Evolutionary conservation across 2,113 vertebrate species (phyloP).

Genomic region (Corythoichthys intestinalis): DNA sequence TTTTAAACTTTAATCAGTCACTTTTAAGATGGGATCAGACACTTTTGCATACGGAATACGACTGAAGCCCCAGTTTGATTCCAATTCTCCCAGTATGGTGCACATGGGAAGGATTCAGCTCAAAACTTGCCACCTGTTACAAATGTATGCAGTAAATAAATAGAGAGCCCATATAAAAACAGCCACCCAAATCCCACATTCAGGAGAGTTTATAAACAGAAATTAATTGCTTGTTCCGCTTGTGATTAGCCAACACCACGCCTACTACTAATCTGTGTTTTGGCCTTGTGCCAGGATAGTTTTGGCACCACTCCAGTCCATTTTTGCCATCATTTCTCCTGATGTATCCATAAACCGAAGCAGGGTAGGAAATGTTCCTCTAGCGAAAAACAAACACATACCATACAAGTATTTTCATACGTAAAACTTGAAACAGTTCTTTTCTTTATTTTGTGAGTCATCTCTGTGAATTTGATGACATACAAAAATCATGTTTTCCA

Average conservation of each 20-base stretch:
- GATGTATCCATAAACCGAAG: constrained; percentile 57
- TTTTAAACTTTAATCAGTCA: constrained; percentile 58
- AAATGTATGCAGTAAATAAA: constrained; percentile 12
- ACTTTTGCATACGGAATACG: constrained; percentile 46
- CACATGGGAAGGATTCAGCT: constrained; percentile 52
- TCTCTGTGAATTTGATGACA: too few relatives aligned
- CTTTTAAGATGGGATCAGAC: constrained; percentile 68
- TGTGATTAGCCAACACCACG: constrained; percentile 74
- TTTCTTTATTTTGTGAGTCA: too few relatives aligned
- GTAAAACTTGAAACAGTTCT: background rate
- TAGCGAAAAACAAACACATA: background rate
- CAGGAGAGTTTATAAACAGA: constrained; percentile 73
- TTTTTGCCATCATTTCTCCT: constrained; percentile 36
- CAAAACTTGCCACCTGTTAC: constrained; percentile 58
- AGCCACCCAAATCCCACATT: constrained; percentile 40
- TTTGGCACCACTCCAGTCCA: constrained; percentile 68
- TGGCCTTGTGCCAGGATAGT: constrained; percentile 63
- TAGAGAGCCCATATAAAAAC: constrained; percentile 3
- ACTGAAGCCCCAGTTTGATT: constrained; percentile 40
- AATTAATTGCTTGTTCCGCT: constrained; percentile 71
- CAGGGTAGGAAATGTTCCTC: constrained; percentile 20
- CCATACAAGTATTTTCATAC: background rate
- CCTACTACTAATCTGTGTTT: constrained; percentile 76
- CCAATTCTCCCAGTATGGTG: constrained; percentile 25
- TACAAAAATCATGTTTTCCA: background rate